Conservation (phyloP, 2,113 vertebrate species). For the Sylvietta virens region DNA sequence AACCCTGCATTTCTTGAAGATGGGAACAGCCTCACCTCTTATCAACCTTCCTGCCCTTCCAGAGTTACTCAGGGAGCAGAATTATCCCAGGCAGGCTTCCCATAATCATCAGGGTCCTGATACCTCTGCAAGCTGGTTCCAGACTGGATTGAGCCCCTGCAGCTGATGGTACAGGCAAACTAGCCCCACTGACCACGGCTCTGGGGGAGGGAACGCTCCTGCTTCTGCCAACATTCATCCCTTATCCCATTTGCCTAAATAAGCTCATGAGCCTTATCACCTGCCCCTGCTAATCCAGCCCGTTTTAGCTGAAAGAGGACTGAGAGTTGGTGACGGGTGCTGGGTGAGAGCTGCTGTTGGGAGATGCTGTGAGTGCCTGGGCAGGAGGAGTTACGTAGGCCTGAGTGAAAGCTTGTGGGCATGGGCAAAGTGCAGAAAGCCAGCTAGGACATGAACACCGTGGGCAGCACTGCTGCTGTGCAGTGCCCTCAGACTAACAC, state of each 20-base stretch:
- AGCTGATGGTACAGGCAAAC: background rate
- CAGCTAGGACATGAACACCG: rapidly evolving
- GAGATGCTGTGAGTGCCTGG: background rate
- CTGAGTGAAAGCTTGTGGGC: background rate
- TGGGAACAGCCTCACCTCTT: background rate
- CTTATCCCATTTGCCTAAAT: background rate
- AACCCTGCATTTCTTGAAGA: background rate
- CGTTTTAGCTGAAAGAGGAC: background rate
- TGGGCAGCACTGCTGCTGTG: background rate
- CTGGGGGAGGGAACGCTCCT: background rate
- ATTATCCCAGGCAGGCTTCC: background rate
- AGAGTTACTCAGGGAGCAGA: background rate
- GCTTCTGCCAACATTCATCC: background rate
- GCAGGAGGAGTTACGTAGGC: background rate
- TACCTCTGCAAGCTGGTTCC: background rate
- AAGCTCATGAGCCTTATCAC: background rate
- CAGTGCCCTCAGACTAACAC: background rate
- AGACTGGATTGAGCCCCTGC: background rate
- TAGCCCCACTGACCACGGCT: rapidly evolving
- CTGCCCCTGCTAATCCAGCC: background rate
- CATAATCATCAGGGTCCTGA: rapidly evolving
- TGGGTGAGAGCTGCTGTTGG: background rate
- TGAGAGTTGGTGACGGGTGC: background rate
- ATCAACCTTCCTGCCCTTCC: background rate
- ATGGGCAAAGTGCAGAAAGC: background rate